Evolutionary conservation across 2,888 invertebrate species (phyloP), one percentile per base, ranked within the genome.

Genomic region (Platynereis dumerilii): DNA sequence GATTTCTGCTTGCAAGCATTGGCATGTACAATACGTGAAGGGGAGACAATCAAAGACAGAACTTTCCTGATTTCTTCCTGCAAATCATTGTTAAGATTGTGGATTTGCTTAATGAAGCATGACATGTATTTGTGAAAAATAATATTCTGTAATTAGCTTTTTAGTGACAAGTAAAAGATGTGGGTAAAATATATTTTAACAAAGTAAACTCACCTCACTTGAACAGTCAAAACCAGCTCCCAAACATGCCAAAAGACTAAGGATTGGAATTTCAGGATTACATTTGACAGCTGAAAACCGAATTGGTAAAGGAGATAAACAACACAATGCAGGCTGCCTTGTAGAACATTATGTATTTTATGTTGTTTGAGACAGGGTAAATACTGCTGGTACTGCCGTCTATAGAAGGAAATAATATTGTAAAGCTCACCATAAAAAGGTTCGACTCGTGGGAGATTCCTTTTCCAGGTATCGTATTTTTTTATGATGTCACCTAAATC

Each of bases 141-240:
- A 34, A 7, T 34, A 12, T 5, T 7, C 34, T 34, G 12, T 34
- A 34, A 34, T 7, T 34, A 34, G 5, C 34, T n/a, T n/a, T n/a
- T n/a, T n/a, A n/a, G n/a, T n/a, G n/a, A n/a, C n/a, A n/a, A n/a
- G n/a, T n/a, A n/a, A 34, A 34, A n/a, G 34, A 5, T 7, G 34
- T 34, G 34, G 12, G 12, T 5, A 34, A 7, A 7, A 34, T 7
- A 34, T 34, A 34, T 7, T 7, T 34, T 12, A 34, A 34, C 12
- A 5, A 5, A 34, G 34, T 5, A 34, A 34, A 77, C 74, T 78
- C 77, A 83, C 84, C 87, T 94, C 95, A 71, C 96, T 96, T 60
- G 98, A 98, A 87, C 98, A 99, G 87, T 99, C 98, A 86, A 99
- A 99, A 70, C 92, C 92, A 52, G 91, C 88, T 57, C 97, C 98